Base-by-base conservation (phyloP, 2,888 invertebrate species). In the Noctua janthe region DNA sequence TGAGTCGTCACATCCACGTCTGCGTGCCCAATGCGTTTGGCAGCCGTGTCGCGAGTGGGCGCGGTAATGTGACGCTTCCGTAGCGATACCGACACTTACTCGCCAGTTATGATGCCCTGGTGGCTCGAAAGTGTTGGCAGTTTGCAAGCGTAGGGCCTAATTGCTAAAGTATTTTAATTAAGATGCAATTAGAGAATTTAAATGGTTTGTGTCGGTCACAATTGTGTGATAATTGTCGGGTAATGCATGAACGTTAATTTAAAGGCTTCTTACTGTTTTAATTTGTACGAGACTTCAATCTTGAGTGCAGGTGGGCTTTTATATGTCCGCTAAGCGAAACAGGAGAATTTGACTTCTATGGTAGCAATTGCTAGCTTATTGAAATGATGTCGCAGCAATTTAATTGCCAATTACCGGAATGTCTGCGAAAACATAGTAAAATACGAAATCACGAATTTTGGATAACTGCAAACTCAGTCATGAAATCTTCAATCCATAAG, bases 1-100 rank as follows among this genome's bases (percentile, higher is more conserved):
- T 90, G 72, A 93, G 91, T 90, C 91, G 78, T 93, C 90, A 90
- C 89, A 90, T 92, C 88, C 90, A 86, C 70, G 74, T 81, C 75
- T 81, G 84, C 86, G 82, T 83, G 74, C 87, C 86, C 39, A 81
- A 87, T 87, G 87, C 83, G 85, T 89, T 87, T 81, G 86, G 86
- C 78, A 87, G 84, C 74, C 81, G 84, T 88, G 88, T 87, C 82
- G 84, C 83, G 87, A 89, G 80, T 89, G 89, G 91, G 91, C 77
- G 91, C 83, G 91, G 88, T 88, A 87, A 87, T 89, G 85, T 83
- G 69, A 66, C 80, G 81, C 86, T 90, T 92, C 91, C 91, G 87
- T 84, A 86, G 88, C 81, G 84, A 78, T 84, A 78, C 73, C 78
- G 83, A 62, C 84, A 35, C 74, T 79, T 71, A 54, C 56, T 54